phyloP scores from a whole-genome alignment of 2,113 vertebrate genomes.

The Takifugu flavidus region DNA sequence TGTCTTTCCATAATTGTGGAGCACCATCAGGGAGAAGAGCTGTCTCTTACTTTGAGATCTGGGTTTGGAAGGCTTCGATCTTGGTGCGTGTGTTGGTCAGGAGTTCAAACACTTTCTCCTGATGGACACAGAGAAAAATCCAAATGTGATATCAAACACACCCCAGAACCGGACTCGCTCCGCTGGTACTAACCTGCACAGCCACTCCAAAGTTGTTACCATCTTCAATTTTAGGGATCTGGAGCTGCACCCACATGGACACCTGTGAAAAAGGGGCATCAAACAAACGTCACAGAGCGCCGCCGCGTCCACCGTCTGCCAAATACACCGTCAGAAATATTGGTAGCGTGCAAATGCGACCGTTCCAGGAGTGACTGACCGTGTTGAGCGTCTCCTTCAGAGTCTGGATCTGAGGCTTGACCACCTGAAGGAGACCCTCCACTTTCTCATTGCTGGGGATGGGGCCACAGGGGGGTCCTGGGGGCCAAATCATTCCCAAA shows the following conservation, averaged over 20 bases:
- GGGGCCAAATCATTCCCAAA: slow-evolving; percentile 6
- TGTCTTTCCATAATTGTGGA: too few species aligned
- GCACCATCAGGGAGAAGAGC: too few species aligned
- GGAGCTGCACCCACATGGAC: slow-evolving; percentile 87
- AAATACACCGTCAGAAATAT: too few species aligned
- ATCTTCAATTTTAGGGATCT: slow-evolving; percentile 87
- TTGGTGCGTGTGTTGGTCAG: slow-evolving; percentile 85
- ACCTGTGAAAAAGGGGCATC: slow-evolving; percentile 66
- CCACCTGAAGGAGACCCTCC: slow-evolving; percentile 73
- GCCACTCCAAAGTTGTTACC: slow-evolving; percentile 93
- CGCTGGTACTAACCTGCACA: slow-evolving; percentile 77
- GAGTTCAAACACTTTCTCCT: slow-evolving; percentile 91
- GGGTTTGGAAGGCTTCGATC: slow-evolving; percentile 85
- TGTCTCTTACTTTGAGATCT: slow-evolving; percentile 83
- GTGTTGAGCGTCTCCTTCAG: slow-evolving; percentile 86
- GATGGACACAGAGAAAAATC: neutral
- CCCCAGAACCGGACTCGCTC: neutral
- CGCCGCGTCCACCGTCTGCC: too few species aligned
- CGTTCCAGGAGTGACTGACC: slow-evolving; percentile 58
- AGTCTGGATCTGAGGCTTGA: slow-evolving; percentile 83
- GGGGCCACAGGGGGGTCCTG: slow-evolving; percentile 85
- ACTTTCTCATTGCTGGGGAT: slow-evolving; percentile 82
- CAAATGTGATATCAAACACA: neutral
- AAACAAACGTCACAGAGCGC: neutral
- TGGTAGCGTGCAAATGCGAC: too few species aligned